Conservation (phyloP, 2,797 vertebrate species). For the Centropyge bicolor region DNA sequence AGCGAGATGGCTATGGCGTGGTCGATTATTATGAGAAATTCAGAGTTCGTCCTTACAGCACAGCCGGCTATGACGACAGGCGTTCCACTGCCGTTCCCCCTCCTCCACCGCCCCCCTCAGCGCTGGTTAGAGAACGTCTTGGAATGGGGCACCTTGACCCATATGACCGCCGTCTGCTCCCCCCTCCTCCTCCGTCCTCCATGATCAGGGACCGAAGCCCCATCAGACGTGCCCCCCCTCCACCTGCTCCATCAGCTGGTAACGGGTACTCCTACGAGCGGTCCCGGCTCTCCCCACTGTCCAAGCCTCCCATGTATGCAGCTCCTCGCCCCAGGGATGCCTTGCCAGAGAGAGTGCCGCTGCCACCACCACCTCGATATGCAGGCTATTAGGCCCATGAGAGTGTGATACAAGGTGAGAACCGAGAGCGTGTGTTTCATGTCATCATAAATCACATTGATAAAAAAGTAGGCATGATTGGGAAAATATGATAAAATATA, state of each 20-base stretch:
- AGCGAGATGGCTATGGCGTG: constrained; percentile 73
- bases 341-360: constrained; percentile 84
- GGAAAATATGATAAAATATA: too few species aligned
- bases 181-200: constrained; percentile 83
- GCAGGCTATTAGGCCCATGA: constrained; percentile 76
- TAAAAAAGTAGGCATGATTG: neutral
- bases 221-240: constrained; percentile 86
- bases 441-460: constrained; percentile 19
- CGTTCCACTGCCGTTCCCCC: constrained; percentile 78
- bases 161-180: constrained; percentile 89
- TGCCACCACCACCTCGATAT: constrained; percentile 79
- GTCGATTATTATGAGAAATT: constrained; percentile 88
- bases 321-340: constrained; percentile 87
- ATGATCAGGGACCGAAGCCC: constrained; percentile 93
- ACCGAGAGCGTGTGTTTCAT: neutral
- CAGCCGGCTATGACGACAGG: constrained; percentile 74
- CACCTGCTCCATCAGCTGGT: constrained; percentile 80
- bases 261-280: constrained; percentile 94
- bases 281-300: constrained; percentile 90
- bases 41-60: constrained; percentile 79
- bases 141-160: constrained; percentile 82
- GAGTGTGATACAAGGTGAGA: constrained; percentile 79
- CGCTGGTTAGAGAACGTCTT: constrained; percentile 87
- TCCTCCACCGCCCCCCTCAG: constrained; percentile 86
- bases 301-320: constrained; percentile 88